A percentile compares a stretch with the other conserved stretches of the same genome.
These are phyloP conservation scores for Poecile atricapillus DNA, from an alignment of 2,113 vertebrate species.

Conservation along the genomic window DNA sequence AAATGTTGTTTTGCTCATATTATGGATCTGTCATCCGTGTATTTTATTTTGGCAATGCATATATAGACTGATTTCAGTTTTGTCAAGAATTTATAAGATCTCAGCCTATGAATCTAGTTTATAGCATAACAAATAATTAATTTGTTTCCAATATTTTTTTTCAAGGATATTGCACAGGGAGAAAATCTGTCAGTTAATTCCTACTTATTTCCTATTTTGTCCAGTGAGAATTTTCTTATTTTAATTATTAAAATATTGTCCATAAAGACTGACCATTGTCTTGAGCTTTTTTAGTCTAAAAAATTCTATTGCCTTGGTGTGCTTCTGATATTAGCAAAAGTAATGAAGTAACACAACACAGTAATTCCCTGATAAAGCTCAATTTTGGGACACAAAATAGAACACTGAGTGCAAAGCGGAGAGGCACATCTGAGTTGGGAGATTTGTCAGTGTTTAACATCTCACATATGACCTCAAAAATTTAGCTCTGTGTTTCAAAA, in stretches of 20 bases:
- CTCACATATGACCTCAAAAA: neutral
- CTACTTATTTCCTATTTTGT: neutral
- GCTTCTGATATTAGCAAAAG: neutral
- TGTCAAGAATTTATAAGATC: slow-evolving; percentile 56
- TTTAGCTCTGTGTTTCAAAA: neutral
- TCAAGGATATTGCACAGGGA: neutral
- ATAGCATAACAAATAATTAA: slow-evolving; percentile 49
- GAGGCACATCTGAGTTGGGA: neutral
- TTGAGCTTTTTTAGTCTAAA: neutral
- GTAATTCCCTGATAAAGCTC: neutral
- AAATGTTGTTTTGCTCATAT: slow-evolving; percentile 47
- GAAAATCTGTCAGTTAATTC: neutral
- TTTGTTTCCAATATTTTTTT: slow-evolving; percentile 25
- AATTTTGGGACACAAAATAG: neutral
- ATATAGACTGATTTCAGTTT: slow-evolving; percentile 65
- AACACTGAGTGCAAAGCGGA: neutral
- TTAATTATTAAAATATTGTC: neutral
- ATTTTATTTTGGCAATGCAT: slow-evolving; percentile 56
- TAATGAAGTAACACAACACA: neutral
- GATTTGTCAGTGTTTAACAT: neutral
- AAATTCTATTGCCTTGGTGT: neutral
- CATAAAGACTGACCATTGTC: neutral
- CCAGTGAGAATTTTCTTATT: neutral
- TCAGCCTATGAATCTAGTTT: slow-evolving; percentile 40
- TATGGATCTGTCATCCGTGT: slow-evolving; percentile 51